Evolutionary conservation across 1,140 invertebrate genomes (phyloP).

Genomic region (Drosophila bocqueti): DNA sequence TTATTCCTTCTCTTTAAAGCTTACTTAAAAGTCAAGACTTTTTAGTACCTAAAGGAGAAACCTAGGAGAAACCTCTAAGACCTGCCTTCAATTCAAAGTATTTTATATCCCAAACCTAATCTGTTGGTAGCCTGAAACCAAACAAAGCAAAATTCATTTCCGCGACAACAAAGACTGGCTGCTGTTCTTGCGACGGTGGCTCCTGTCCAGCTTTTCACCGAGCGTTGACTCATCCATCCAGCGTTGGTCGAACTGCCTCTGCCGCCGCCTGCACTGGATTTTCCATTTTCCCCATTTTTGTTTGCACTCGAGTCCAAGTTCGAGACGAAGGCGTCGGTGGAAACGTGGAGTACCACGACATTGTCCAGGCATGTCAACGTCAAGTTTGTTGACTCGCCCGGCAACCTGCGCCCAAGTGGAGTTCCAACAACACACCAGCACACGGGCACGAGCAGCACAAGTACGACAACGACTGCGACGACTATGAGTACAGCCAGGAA

Average conservation of each 20-base stretch:
- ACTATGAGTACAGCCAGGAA: slow-evolving; percentile 12
- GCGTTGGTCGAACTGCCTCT: slow-evolving; percentile 36
- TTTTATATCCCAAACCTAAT: slow-evolving; percentile 23
- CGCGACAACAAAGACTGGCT: slow-evolving; percentile 44
- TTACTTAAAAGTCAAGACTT: neutral
- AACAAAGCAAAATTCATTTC: slow-evolving; percentile 47
- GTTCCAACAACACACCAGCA: slow-evolving; percentile 41
- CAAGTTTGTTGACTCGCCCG: slow-evolving; percentile 79
- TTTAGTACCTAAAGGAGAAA: neutral
- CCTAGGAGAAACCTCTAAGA: neutral
- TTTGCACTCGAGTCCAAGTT: slow-evolving; percentile 46
- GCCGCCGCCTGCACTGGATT: slow-evolving; percentile 40
- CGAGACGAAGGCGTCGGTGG: slow-evolving; percentile 21
- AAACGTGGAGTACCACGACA: slow-evolving; percentile 43
- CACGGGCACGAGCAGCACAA: neutral
- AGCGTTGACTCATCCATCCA: slow-evolving; percentile 50
- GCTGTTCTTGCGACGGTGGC: slow-evolving; percentile 9
- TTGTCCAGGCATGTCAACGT: slow-evolving; percentile 63
- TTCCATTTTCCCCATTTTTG: slow-evolving; percentile 48
- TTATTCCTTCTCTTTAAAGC: neutral
- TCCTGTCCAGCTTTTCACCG: slow-evolving; percentile 37
- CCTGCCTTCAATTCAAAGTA: slow-evolving; percentile 1
- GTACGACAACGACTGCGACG: slow-evolving; percentile 18
- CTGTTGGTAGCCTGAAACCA: slow-evolving; percentile 15
- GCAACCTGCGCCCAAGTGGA: slow-evolving; percentile 69